A percentile compares a stretch with the other conserved stretches of the same genome.
phyloP scores from a whole-genome alignment of 2,113 vertebrate species.

The Gadus macrocephalus region DNA sequence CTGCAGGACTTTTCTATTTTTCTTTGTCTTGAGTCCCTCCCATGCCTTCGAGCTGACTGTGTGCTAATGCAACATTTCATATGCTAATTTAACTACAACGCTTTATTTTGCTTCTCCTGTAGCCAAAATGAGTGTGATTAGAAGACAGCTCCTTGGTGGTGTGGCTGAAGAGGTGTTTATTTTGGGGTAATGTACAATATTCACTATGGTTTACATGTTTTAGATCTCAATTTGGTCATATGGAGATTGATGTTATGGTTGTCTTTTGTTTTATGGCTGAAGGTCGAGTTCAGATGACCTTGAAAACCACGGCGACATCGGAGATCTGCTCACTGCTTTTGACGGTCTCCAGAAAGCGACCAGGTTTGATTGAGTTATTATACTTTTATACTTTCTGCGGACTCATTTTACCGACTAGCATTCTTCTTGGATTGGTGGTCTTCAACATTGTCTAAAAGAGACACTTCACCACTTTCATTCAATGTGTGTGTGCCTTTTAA shows the following conservation, averaged over 20 bases:
- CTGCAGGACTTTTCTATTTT: too few relatives aligned
- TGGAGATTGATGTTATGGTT: background rate
- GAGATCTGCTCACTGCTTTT: slow-evolving; percentile 82
- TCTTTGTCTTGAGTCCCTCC: too few relatives aligned
- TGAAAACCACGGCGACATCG: slow-evolving; percentile 81
- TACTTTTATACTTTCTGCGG: background rate
- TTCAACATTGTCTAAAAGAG: too few relatives aligned
- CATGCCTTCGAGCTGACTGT: too few relatives aligned
- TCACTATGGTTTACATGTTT: background rate
- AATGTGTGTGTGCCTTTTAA: too few relatives aligned
- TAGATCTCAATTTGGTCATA: slow-evolving; percentile 1
- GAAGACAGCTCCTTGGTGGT: slow-evolving; percentile 82
- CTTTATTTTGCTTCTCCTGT: slow-evolving; percentile 20
- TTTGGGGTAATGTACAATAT: slow-evolving; percentile 67
- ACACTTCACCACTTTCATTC: too few relatives aligned
- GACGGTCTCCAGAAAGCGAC: slow-evolving; percentile 87
- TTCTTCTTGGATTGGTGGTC: background rate
- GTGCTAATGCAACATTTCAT: too few relatives aligned
- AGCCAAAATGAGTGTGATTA: slow-evolving; percentile 86
- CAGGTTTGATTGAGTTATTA: slow-evolving; percentile 67
- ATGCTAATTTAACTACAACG: background rate
- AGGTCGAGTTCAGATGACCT: slow-evolving; percentile 78
- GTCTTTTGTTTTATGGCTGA: slow-evolving; percentile 21
- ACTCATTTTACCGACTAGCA: background rate
- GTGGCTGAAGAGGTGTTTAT: slow-evolving; percentile 78